phyloP scores from a whole-genome alignment of 2,797 vertebrate species.

The Diglossa cyanea region DNA sequence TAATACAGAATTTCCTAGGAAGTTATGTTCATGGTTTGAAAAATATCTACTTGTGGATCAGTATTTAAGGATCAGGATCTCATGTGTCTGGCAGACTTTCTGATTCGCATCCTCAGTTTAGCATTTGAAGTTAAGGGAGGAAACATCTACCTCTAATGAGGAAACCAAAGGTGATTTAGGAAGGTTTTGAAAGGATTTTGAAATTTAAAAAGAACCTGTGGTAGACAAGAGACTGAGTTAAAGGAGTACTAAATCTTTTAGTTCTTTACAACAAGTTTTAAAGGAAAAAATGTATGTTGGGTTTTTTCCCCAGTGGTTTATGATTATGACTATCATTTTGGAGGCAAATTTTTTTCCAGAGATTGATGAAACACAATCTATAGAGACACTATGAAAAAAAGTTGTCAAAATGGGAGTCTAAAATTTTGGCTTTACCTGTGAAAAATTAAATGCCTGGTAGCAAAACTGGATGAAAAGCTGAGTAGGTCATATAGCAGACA shows the following conservation, averaged over 20 bases:
- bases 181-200: background rate
- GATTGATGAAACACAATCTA: background rate
- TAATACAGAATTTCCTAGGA: background rate
- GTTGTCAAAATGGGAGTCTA: background rate
- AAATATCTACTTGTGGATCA: background rate
- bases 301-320: fast-evolving
- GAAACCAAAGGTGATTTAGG: background rate
- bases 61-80: background rate
- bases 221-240: background rate
- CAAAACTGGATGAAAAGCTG: background rate
- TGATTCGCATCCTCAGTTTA: background rate
- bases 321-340: background rate
- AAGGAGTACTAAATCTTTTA: background rate
- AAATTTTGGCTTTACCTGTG: background rate
- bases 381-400: background rate
- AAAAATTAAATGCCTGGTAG: background rate
- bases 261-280: background rate
- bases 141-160: background rate
- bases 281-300: background rate
- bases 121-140: background rate
- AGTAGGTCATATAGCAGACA: background rate
- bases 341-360: background rate
- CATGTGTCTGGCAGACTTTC: background rate
- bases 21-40: background rate
- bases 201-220: background rate